Conservation (phyloP, 2,797 vertebrate species). For the Microchirus variegatus region DNA sequence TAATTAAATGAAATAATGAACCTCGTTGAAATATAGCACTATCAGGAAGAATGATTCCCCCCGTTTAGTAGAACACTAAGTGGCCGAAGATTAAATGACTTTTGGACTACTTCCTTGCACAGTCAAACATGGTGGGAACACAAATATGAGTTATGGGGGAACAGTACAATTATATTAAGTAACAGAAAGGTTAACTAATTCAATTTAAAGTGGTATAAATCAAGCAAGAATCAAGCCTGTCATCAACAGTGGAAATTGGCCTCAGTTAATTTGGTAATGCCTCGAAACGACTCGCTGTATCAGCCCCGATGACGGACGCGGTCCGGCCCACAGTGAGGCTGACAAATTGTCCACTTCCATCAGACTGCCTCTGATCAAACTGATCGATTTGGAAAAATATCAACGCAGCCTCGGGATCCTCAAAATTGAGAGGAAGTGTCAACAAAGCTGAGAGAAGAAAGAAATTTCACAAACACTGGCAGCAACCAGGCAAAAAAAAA, state of each 20-base stretch:
- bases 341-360: constrained; percentile 62
- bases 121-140: constrained; percentile 52
- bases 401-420: constrained; percentile 50
- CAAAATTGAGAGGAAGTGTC: constrained; percentile 67
- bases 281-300: constrained; percentile 46
- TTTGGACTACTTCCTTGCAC: constrained; percentile 55
- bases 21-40: constrained; percentile 53
- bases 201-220: constrained; percentile 69
- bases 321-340: constrained; percentile 13
- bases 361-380: constrained; percentile 72
- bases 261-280: constrained; percentile 63
- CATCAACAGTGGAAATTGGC: constrained; percentile 53
- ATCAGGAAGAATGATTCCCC: constrained; percentile 65
- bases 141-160: constrained; percentile 72
- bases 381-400: constrained; percentile 73
- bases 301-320: constrained; percentile 32
- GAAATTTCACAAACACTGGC: constrained; percentile 61
- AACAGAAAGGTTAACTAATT: constrained; percentile 76
- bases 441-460: constrained; percentile 61
- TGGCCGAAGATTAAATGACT: constrained; percentile 70
- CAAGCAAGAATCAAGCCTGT: constrained; percentile 39
- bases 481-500: constrained; percentile 28
- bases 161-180: constrained; percentile 75
- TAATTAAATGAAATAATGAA: constrained; percentile 73
- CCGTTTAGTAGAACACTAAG: constrained; percentile 64